Percentiles rank a stretch among this genome's conserved stretches.
These are phyloP conservation scores for Cyaniris semiargus DNA, from an alignment of 2,888 invertebrate genomes.

Conservation along the genomic window DNA sequence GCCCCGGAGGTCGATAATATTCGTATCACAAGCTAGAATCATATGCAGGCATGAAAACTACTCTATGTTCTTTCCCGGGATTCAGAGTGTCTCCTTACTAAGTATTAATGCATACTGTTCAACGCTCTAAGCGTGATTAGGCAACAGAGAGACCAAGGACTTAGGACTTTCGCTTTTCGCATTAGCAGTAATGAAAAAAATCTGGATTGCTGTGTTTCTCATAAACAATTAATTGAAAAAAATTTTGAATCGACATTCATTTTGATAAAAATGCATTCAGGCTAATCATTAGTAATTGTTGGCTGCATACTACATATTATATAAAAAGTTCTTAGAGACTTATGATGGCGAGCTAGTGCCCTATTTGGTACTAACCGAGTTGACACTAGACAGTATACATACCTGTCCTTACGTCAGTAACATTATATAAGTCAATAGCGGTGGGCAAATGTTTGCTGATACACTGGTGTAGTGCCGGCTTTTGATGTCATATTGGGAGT, in stretches of 20 bases:
- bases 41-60: neutral
- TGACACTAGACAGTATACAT: too few relatives aligned
- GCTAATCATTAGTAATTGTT: too few relatives aligned
- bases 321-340: neutral
- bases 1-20: too few relatives aligned
- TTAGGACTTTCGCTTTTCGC: neutral
- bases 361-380: neutral
- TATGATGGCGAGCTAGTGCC: neutral
- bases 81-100: neutral
- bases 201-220: too few relatives aligned
- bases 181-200: too few relatives aligned
- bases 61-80: neutral
- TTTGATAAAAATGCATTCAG: too few relatives aligned
- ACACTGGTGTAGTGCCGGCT: neutral
- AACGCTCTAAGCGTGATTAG: neutral
- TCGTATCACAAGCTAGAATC: too few relatives aligned
- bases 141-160: neutral
- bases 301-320: too few relatives aligned
- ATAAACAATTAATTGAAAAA: too few relatives aligned
- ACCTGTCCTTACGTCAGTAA: neutral
- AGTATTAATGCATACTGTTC: too few relatives aligned
- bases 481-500: constrained; percentile 14
- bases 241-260: too few relatives aligned
- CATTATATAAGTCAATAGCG: neutral
- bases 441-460: constrained; percentile 1